Conservation (phyloP, 2,113 vertebrate genomes). For the Pseudois nayaur region DNA sequence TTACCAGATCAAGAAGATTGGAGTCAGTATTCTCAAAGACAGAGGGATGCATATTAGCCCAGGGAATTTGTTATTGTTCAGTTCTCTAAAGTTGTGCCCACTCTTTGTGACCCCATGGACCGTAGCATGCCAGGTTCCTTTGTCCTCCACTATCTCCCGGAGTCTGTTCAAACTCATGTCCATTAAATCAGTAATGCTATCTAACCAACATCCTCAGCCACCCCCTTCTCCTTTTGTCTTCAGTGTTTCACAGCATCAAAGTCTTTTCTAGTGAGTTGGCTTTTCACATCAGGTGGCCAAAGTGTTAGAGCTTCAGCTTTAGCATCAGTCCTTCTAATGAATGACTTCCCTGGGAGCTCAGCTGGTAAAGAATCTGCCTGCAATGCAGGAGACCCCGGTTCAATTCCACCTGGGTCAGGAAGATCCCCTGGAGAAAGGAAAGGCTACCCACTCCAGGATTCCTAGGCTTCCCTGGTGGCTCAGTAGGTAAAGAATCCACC, state of each 20-base stretch:
- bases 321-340: background rate
- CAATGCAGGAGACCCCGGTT: no score
- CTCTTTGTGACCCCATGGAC: background rate
- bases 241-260: background rate
- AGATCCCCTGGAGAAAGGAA: no score
- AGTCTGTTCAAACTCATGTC: background rate
- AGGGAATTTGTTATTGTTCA: background rate
- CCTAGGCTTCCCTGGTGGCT: no score
- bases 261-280: background rate
- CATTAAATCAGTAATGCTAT: background rate
- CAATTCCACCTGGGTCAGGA: no score
- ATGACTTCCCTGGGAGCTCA: background rate
- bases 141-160: fast-evolving
- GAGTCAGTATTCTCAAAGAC: background rate
- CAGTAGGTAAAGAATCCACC: no score
- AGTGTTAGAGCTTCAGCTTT: background rate
- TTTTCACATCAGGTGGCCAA: background rate
- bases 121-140: fast-evolving
- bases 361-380: background rate
- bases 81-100: background rate
- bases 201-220: background rate
- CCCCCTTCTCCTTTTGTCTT: background rate
- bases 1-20: background rate
- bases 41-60: background rate
- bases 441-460: background rate